Conservation (phyloP, 2,113 vertebrate species). For the Microcebus murinus region DNA sequence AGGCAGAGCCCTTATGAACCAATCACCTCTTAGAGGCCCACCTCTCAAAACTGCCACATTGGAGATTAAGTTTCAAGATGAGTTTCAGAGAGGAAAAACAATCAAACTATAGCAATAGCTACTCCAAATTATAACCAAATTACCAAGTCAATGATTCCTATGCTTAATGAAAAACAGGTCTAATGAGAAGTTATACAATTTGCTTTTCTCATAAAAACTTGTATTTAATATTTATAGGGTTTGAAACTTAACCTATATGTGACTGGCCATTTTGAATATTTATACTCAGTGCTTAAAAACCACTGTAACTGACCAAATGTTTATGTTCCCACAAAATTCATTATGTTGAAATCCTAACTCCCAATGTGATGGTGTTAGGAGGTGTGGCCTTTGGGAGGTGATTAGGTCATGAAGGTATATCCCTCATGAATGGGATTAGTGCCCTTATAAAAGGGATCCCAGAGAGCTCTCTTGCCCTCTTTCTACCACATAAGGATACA, state of each 20-base stretch:
- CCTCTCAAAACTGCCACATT: neutral
- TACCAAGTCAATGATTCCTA: neutral
- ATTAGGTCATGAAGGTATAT: neutral
- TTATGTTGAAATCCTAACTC: neutral
- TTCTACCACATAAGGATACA: neutral
- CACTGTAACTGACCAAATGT: neutral
- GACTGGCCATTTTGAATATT: neutral
- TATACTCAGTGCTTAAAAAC: constrained; percentile 20
- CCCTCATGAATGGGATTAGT: neutral
- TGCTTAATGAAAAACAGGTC: neutral
- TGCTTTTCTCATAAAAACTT: constrained; percentile 31
- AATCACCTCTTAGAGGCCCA: neutral
- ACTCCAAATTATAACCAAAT: constrained; percentile 52
- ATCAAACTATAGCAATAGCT: neutral
- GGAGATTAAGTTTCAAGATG: neutral
- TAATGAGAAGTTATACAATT: neutral
- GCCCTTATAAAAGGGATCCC: neutral
- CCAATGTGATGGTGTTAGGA: neutral
- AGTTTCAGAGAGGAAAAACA: neutral
- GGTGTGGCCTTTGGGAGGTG: neutral
- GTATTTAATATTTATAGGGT: constrained; percentile 49
- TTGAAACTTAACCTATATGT: neutral
- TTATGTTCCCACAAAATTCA: neutral
- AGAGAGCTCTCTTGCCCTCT: neutral
- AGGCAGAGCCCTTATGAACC: neutral